These are phyloP conservation scores for Nomada ruficornis DNA, from an alignment of 2,888 invertebrate genomes.

Conservation along the genomic window DNA sequence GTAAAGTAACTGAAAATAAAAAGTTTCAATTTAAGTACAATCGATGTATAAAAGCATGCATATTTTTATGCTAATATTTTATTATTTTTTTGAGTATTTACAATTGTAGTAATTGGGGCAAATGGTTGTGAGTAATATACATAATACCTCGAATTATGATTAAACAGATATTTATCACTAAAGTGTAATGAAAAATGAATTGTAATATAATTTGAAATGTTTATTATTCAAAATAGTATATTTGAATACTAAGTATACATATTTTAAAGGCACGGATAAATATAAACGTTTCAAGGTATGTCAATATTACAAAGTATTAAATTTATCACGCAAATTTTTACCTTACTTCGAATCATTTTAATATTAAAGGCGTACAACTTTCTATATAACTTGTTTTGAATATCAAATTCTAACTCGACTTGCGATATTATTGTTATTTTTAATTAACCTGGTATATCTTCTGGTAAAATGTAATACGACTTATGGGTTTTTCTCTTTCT, in stretches of 20 bases:
- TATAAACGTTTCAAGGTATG: background rate
- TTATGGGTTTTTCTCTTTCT: slow-evolving; percentile 25
- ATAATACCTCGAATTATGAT: no score
- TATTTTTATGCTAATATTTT: background rate
- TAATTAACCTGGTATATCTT: slow-evolving; percentile 35
- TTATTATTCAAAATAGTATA: background rate
- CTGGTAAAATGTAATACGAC: slow-evolving; percentile 32
- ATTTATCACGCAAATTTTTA: background rate
- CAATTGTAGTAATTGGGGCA: background rate
- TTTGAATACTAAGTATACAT: background rate
- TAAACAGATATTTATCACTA: background rate
- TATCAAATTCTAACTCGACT: slow-evolving; percentile 2
- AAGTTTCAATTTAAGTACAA: slow-evolving; percentile 11
- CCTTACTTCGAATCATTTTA: background rate
- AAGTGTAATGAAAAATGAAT: background rate
- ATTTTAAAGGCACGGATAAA: background rate
- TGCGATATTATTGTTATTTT: slow-evolving; percentile 6
- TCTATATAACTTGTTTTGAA: background rate
- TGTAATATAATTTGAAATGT: background rate
- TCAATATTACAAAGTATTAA: background rate
- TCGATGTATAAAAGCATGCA: background rate
- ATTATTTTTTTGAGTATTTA: background rate
- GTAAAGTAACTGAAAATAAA: slow-evolving; percentile 68
- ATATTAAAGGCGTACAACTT: background rate
- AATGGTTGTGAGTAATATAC: background rate